Percentiles rank a stretch among this genome's conserved stretches.
Conservation (phyloP, 2,797 vertebrate genomes). For the Dryobates pubescens region DNA sequence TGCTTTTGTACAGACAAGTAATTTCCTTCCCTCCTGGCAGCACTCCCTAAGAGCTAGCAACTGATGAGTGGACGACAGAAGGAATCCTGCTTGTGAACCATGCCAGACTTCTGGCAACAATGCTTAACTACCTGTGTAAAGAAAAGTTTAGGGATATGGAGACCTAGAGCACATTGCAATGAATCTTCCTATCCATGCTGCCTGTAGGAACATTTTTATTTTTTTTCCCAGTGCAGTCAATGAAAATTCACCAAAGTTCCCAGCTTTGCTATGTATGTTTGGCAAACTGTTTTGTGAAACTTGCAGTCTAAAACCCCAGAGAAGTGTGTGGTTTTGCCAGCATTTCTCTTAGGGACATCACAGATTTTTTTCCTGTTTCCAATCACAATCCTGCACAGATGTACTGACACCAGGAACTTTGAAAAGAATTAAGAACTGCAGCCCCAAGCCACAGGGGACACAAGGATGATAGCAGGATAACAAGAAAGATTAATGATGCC, state of each 20-base stretch:
- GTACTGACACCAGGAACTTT: background rate
- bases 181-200: background rate
- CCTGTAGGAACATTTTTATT: background rate
- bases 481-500: background rate
- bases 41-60: background rate
- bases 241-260: conserved; percentile 4
- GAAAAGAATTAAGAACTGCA: background rate
- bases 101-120: background rate
- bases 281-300: background rate
- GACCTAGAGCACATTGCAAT: background rate
- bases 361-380: background rate
- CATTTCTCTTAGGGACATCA: background rate
- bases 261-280: background rate
- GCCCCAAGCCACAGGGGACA: background rate
- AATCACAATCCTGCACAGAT: background rate
- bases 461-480: background rate
- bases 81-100: background rate
- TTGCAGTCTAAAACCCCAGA: background rate
- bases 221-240: background rate
- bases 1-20: background rate
- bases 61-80: background rate
- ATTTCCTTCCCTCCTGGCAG: conserved; percentile 32
- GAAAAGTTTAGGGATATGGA: background rate
- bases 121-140: background rate
- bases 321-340: conserved; percentile 3